A percentile compares a stretch with the other conserved stretches of the same genome.
phyloP scores from a whole-genome alignment of 2,888 invertebrate species.

The Stenodera caucasica region DNA sequence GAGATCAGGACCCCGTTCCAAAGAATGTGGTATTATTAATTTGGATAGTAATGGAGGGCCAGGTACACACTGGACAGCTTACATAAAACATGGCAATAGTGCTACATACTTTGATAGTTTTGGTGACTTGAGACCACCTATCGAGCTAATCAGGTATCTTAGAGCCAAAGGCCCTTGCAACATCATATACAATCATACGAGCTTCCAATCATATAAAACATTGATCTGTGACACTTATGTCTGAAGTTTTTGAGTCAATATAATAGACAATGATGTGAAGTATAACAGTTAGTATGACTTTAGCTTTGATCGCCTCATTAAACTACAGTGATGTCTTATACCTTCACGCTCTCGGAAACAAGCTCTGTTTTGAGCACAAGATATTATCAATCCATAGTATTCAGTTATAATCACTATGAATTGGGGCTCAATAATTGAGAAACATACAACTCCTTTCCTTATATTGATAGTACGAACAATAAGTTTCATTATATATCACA shows the following conservation, averaged over 20 bases:
- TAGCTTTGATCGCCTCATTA: too few relatives aligned
- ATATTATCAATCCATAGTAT: background rate
- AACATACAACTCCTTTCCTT: conserved; percentile 2
- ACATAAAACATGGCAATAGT: conserved; percentile 1
- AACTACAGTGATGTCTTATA: too few relatives aligned
- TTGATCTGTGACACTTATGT: background rate
- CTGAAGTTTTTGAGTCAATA: background rate
- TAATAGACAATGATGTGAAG: background rate
- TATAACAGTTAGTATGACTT: background rate
- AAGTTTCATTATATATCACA: conserved; percentile 2
- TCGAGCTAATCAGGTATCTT: background rate
- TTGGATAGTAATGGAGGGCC: conserved; percentile 10
- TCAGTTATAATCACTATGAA: background rate
- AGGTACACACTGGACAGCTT: conserved; percentile 15
- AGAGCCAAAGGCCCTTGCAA: too few relatives aligned
- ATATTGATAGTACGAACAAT: conserved; percentile 4
- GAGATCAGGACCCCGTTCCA: conserved; percentile 18
- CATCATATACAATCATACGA: too few relatives aligned
- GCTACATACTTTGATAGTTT: conserved; percentile 13
- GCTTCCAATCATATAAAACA: too few relatives aligned
- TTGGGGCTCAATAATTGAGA: background rate
- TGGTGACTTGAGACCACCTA: conserved; percentile 11
- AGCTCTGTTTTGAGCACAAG: background rate
- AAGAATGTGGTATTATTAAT: conserved; percentile 8
- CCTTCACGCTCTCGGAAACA: conserved; percentile 7